Evolutionary conservation across 2,888 invertebrate species (phyloP), one percentile per base, ranked within the genome.

Genomic region (Cheilosia urbana): DNA sequence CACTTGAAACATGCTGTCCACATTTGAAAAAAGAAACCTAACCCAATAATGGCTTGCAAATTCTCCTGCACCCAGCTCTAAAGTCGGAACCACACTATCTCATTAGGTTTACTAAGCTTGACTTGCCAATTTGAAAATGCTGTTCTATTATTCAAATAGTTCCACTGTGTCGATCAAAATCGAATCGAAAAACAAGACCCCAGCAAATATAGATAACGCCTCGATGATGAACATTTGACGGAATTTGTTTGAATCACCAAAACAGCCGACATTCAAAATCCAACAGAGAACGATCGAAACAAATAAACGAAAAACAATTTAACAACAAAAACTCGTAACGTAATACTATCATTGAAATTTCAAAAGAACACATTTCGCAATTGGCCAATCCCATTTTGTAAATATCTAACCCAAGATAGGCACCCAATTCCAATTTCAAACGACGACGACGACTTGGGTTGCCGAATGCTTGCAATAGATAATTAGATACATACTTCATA

Each of bases 331-430:
- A 53, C 27, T 63, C 62, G 85, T 68, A 85, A 85, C 85, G 81
- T 68, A 77, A 85, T 85, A 85, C 85, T 85, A 81, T 85, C 81
- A 77, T 85, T 85, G 85, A 85, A 85, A 85, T 85, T 85, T 81
- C 72, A 85, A 85, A 81, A 81, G 85, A 85, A 85, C 85, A 77
- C 77, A 68, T 77, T 80, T 81, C 76, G 77, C 85, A 81, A 85
- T 81, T 85, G 85, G 85, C 85, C 85, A 85, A 85, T 85, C 85
- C 85, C 85, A 85, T 68, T 85, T 85, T 85, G 85, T 85, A 85
- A 76, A 81, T 81, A 85, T 81, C 63, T 84, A 76, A 72, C 55
- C 81, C 68, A 57, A 72, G 71, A 75, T 75, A 84, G 85, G 68
- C 77, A 77, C 65, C 81, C 77, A 80, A 81, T 81, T 85, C 81